Base-by-base conservation (phyloP, 92 coral and sea anemone species). In the Zoanthus gigantus region DNA sequence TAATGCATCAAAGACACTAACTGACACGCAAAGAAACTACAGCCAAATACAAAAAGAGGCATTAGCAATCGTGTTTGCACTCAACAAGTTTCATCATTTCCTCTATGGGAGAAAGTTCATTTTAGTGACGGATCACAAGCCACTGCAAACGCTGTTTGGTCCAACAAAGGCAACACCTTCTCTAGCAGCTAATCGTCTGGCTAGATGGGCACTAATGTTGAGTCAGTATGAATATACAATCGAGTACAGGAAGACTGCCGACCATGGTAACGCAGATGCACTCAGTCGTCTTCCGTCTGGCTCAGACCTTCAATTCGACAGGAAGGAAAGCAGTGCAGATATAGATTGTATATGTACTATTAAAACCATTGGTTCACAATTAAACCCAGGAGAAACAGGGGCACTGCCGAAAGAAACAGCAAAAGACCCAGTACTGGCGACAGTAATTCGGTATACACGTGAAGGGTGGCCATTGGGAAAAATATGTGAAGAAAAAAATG, bases 301-400 rank as follows among this genome's bases (percentile, higher is more conserved):
- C 13, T 71, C 88, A 29, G 88, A 86, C 71, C 73, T 45, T 58
- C 46, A 86, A 16, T 86, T 86, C 52, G 76, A 86, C 88, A 31
- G 72, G 88, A 44, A 86, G 57, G 89, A 86, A 86, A 63, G 86
- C 47, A 18, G 47, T 18, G 73, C 87, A 5, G 89, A 86, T 77
- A 77, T 71, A 34, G 89, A 86, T 76, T 45, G 60, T 56, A 61
- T 86, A 0, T 79, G 88, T 61, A 86, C 89, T 4, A 74, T 86
- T 76, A 86, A 77, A 48, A 86, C 86, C 71, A 78, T 78, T 56
- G 30, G 89, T 58, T 63, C 60, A 54, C 87, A 79, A 69, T 0
- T 86, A 9, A 76, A 86, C 37, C 88, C 89, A 86, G 56, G 56
- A 53, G 89, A 79, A 74, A 6, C 54, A 85, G 45, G 73, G 44